Evolutionary conservation across 1,140 invertebrate species (phyloP).

Genomic region (Ceratitis capitata): DNA sequence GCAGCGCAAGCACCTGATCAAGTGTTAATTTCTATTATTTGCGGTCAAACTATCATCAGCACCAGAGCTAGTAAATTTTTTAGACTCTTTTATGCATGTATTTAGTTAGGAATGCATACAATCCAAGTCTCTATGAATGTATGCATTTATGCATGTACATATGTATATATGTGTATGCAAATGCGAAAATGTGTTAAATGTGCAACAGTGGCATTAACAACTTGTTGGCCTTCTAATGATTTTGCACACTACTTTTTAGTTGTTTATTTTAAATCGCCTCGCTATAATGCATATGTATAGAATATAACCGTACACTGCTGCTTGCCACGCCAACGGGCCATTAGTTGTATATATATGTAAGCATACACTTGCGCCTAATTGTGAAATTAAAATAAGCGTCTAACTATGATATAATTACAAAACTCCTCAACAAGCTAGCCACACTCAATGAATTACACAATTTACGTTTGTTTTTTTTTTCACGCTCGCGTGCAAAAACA

Average conservation of each 20-base stretch:
- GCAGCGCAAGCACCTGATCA: background rate
- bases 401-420: background rate
- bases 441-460: too few species aligned
- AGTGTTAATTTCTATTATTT: slow-evolving; percentile 25
- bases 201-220: slow-evolving; percentile 25
- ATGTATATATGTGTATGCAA: background rate
- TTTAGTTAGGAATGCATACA: background rate
- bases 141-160: background rate
- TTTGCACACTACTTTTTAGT: background rate
- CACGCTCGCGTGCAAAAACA: too few species aligned
- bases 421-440: too few species aligned
- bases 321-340: background rate
- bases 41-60: background rate
- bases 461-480: too few species aligned
- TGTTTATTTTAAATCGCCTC: too few species aligned
- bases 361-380: background rate
- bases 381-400: background rate
- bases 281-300: too few species aligned
- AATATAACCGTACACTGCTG: background rate
- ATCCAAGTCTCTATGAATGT: background rate
- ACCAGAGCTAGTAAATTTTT: background rate
- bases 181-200: background rate
- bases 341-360: too few species aligned
- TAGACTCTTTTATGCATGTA: background rate
- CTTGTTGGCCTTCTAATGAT: background rate